Percentiles rank a stretch among this genome's conserved stretches.
Conservation (phyloP, 2,113 vertebrate genomes). For the Pica pica region DNA sequence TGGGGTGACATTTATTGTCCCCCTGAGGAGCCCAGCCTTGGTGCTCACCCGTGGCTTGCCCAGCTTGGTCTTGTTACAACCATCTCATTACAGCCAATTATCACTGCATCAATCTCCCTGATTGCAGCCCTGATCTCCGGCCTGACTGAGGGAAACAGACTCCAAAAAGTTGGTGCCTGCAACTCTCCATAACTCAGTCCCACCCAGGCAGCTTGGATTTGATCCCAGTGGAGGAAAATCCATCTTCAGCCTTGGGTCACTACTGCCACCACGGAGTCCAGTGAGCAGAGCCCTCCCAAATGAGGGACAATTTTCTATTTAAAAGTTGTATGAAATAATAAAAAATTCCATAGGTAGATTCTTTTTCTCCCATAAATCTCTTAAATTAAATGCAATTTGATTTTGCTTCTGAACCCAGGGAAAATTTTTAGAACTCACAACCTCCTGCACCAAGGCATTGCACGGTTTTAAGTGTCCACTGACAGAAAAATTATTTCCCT, state of each 20-base stretch:
- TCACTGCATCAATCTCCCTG: neutral
- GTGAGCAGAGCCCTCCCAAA: neutral
- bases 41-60: neutral
- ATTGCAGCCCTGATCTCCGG: neutral
- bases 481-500: neutral
- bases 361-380: neutral
- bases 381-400: neutral
- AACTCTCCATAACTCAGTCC: neutral
- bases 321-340: neutral
- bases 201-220: neutral
- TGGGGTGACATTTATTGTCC: neutral
- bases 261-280: neutral
- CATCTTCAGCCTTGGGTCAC: neutral
- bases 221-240: neutral
- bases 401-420: neutral
- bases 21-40: neutral
- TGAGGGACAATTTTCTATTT: neutral
- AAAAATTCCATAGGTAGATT: accelerated
- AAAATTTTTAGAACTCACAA: neutral
- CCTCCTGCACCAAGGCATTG: neutral
- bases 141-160: neutral
- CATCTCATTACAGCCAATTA: neutral
- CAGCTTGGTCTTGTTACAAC: neutral
- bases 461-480: neutral
- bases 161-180: neutral